A percentile compares a stretch with the other conserved stretches of the same genome.
These are phyloP conservation scores for Anoplopoma fimbria DNA, from an alignment of 2,113 vertebrate species.

Conservation along the genomic window DNA sequence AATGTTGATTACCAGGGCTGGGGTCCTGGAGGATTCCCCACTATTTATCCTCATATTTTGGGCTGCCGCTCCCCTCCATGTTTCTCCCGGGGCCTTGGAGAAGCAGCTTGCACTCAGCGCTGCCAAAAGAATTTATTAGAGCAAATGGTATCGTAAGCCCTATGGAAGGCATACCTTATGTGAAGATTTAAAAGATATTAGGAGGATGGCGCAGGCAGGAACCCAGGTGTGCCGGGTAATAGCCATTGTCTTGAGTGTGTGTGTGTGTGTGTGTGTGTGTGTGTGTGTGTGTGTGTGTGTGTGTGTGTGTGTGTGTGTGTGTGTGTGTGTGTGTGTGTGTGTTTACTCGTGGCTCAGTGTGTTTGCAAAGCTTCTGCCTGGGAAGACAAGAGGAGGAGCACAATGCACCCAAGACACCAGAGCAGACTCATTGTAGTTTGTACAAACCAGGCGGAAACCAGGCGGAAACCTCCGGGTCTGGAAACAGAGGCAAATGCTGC, in stretches of 20 bases:
- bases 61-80: conserved; percentile 74
- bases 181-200: conserved; percentile 90
- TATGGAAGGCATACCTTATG: conserved; percentile 90
- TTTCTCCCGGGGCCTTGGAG: conserved; percentile 79
- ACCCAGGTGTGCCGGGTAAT: conserved; percentile 87
- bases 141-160: conserved; percentile 89
- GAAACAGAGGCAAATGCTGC: neutral
- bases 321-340: conserved; percentile 44
- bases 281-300: conserved; percentile 57
- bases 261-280: conserved; percentile 48
- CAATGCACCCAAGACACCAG: conserved; percentile 54
- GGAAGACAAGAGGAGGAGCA: conserved; percentile 64
- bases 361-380: conserved; percentile 71
- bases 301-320: conserved; percentile 48
- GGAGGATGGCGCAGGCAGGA: conserved; percentile 83
- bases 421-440: conserved; percentile 65
- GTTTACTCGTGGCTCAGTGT: conserved; percentile 72
- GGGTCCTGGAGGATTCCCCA: conserved; percentile 83
- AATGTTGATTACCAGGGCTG: conserved; percentile 80
- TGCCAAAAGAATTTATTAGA: conserved; percentile 92
- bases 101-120: conserved; percentile 85
- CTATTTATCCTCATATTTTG: conserved; percentile 89
- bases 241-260: conserved; percentile 83
- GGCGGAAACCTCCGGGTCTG: neutral
- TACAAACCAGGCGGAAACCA: conserved; percentile 34